Evolutionary conservation across 2,888 invertebrate genomes (phyloP).

Genomic region (Ichneumon xanthorius): DNA sequence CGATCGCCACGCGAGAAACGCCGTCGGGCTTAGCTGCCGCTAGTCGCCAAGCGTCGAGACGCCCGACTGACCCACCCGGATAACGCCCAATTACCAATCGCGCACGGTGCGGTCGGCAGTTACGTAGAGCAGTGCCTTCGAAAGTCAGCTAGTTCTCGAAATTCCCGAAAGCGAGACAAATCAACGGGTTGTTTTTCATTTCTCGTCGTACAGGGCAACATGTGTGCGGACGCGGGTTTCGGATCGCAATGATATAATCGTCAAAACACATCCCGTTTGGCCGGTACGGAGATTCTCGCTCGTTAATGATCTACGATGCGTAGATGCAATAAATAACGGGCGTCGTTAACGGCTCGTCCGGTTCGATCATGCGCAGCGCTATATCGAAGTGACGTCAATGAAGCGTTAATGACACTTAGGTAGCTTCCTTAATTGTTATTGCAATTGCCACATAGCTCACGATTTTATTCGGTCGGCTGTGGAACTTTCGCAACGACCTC

Average conservation of each 20-base stretch:
- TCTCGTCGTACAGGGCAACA: neutral
- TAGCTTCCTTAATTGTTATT: constrained; percentile 28
- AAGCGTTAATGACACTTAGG: constrained; percentile 15
- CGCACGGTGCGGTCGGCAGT: neutral
- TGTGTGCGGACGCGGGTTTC: neutral
- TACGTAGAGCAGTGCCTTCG: constrained; percentile 16
- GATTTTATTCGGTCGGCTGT: neutral
- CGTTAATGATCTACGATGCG: neutral
- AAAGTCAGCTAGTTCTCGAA: constrained; percentile 12
- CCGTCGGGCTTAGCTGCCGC: neutral
- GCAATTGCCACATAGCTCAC: constrained; percentile 14
- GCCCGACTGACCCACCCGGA: constrained; percentile 49
- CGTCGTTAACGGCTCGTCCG: neutral
- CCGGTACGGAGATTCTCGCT: too few relatives aligned
- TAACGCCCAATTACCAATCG: constrained; percentile 45
- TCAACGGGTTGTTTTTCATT: neutral
- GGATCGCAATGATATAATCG: neutral
- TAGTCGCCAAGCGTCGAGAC: neutral
- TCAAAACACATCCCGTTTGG: too few relatives aligned
- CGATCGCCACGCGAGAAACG: constrained; percentile 45
- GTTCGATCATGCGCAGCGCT: neutral
- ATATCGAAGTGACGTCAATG: constrained; percentile 16
- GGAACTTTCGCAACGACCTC: constrained; percentile 33
- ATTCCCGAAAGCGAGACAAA: constrained; percentile 9
- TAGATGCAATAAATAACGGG: neutral